Percentiles rank a stretch among this genome's conserved stretches.
Conservation (phyloP, 2,113 vertebrate species). For the Lota lota region DNA sequence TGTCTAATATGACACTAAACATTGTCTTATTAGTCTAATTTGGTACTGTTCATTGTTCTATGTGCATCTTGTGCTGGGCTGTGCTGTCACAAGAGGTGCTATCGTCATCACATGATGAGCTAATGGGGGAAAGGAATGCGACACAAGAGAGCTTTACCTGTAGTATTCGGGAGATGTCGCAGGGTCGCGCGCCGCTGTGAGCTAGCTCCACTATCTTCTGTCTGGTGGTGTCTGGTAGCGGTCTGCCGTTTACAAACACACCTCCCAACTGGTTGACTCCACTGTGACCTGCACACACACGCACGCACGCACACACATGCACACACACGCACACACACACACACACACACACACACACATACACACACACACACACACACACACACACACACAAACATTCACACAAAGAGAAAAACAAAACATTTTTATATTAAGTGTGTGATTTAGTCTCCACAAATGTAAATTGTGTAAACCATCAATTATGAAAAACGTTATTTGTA, state of each 20-base stretch:
- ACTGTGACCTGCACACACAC: slow-evolving; percentile 86
- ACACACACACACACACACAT: slow-evolving; percentile 33
- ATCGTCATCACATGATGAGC: too few species aligned
- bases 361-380: slow-evolving; percentile 33
- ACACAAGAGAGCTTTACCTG: slow-evolving; percentile 76
- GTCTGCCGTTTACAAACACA: slow-evolving; percentile 97
- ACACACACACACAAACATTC: slow-evolving; percentile 3
- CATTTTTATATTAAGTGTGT: not conserved
- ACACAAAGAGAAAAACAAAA: not conserved
- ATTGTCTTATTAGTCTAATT: too few species aligned
- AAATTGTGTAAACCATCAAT: not conserved
- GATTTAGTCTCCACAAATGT: not conserved
- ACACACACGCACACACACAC: slow-evolving; percentile 33
- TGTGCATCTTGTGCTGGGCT: too few species aligned
- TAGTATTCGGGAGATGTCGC: slow-evolving; percentile 97
- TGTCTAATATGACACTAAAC: too few species aligned
- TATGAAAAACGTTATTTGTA: too few species aligned
- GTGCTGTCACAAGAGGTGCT: too few species aligned
- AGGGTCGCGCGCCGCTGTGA: slow-evolving; percentile 95
- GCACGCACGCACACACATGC: slow-evolving; percentile 9
- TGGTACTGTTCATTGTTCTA: too few species aligned
- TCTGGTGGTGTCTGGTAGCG: slow-evolving; percentile 93
- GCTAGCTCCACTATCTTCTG: slow-evolving; percentile 99
- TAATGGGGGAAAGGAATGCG: too few species aligned
- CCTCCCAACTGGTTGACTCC: slow-evolving; percentile 98